Evolutionary conservation across 2,888 invertebrate genomes (phyloP), one percentile per base, ranked within the genome.

Genomic region (Amorpha juglandis): DNA sequence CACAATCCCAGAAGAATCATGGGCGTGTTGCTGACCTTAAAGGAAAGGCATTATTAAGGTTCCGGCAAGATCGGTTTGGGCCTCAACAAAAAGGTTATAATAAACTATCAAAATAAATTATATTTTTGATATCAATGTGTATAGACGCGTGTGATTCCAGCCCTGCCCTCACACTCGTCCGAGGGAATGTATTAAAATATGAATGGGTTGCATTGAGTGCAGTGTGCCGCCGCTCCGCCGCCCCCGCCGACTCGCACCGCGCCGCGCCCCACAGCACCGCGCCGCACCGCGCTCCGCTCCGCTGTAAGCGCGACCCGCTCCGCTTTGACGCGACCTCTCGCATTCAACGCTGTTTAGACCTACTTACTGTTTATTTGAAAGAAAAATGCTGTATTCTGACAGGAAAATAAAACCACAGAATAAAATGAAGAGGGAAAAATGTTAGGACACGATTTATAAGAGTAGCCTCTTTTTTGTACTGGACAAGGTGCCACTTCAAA

Each of bases 121-220:
- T n/a, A n/a, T 27, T 27, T 27, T 27, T 27, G 27, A 3, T 4
- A 4, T 45, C 14, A 14, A 11, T 45, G 11, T 45, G 45, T 42
- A 42, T 6, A 6, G 48, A 16, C 6, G 6, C 16, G 48, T 8
- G 19, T 9, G 50, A 9, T 8, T 50, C 35, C 55, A 35, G 35
- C 55, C 35, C 55, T 55, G 55, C 9, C 8, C 35, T n/a, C 9
- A 53, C 53, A 35, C 16, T 38, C n/a, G 35, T 55, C 55, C 35
- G 55, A 35, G 55, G 55, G 55, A 38, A 55, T 55, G 55, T 55
- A 35, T 55, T 55, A 35, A 33, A 55, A 55, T 55, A 55, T 55
- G 35, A 55, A 55, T 53, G 21, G 42, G 42, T 21, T 53, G 42
- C 11, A 21, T 52, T 53, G n/a, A 63, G 63, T 27, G 63, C 42